Evolutionary conservation across 2,797 vertebrate genomes (phyloP), one percentile per base, ranked within the genome.

Genomic region (Corythornis leucogaster): DNA sequence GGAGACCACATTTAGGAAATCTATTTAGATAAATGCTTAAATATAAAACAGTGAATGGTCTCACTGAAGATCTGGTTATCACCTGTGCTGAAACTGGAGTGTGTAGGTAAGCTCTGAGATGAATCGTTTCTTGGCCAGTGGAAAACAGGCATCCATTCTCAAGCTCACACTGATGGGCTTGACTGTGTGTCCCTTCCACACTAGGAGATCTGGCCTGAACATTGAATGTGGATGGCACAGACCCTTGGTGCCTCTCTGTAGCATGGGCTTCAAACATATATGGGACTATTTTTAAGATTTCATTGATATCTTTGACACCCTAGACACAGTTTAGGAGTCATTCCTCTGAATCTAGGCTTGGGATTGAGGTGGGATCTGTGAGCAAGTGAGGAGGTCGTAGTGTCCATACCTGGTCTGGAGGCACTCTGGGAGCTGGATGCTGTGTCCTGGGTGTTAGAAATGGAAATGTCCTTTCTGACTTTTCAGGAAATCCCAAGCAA

Each of bases 251-350:
- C 14, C 19, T 31, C 22, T 85, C 33, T 71, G 21, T 5, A 50
- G 7, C 0, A 2, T 24, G 17, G 33, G 8, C 16, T 88, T 90
- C 64, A 85, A 66, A 61, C 2, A 3, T 0, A 0, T 1, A 0
- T 53, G 28, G 31, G 25, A n/a, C 33, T 48, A 30, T 51, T 80
- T 87, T 59, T 62, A 68, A 71, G 7, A 50, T 42, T 74, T 84
- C 10, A 12, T 20, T 38, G 11, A 9, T 45, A n/a, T 25, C 43
- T 59, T 94, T 67, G 45, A 18, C 11, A 69, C 3, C 16, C 5
- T 75, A n/a, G 28, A 87, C 20, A 33, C 30, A 53, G 21, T 78
- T 61, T 69, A 43, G 9, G 9, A 11, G 5, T 64, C 26, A 25
- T 71, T 88, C 40, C 31, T 74, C 50, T 31, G 15, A 46, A 19